Evolutionary conservation across 2,113 vertebrate genomes (phyloP).

Genomic region (Leptocoma aspasia): DNA sequence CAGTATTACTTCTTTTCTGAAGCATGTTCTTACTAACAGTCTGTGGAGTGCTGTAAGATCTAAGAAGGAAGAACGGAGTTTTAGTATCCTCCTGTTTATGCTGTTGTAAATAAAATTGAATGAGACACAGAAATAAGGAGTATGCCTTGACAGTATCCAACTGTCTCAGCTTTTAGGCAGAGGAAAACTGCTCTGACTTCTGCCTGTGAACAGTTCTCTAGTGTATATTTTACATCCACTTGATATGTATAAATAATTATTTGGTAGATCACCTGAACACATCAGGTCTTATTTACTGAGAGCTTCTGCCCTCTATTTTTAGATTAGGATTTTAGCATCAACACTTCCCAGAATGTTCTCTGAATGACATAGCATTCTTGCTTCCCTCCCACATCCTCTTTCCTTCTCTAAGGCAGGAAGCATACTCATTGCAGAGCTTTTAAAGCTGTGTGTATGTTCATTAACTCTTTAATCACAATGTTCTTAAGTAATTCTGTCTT

Average conservation of each 20-base stretch:
- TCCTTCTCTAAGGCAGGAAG: neutral
- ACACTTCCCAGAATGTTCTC: neutral
- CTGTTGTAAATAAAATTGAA: neutral
- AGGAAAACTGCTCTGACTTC: neutral
- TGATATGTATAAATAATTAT: neutral
- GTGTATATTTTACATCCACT: neutral
- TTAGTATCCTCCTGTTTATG: neutral
- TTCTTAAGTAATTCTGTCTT: neutral
- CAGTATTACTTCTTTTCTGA: fast-evolving
- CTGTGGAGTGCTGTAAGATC: neutral
- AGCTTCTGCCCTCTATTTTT: neutral
- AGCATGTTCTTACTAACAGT: neutral
- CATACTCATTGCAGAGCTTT: neutral
- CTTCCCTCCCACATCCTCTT: neutral
- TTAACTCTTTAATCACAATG: neutral
- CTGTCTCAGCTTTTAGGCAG: neutral
- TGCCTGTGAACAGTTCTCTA: neutral
- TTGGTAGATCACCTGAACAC: neutral
- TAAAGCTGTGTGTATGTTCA: neutral
- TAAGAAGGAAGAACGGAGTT: neutral
- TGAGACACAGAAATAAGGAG: neutral
- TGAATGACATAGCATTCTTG: neutral
- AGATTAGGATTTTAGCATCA: neutral
- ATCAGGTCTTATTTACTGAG: neutral
- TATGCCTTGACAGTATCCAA: neutral